Evolutionary conservation across 2,797 vertebrate genomes (phyloP).

Genomic region (Linurgus olivaceus): DNA sequence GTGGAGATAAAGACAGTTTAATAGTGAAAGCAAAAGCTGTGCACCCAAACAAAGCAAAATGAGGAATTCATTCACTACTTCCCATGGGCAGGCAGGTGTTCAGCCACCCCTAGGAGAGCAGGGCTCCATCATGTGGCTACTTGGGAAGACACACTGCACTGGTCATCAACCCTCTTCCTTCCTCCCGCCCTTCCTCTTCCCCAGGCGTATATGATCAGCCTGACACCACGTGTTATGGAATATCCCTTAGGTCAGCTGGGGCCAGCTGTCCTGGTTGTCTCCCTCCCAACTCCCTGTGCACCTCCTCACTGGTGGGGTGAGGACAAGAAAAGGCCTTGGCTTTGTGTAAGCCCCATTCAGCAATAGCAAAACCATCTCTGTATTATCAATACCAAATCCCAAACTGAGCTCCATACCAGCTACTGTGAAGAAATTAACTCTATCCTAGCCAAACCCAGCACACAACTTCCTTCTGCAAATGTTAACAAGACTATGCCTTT

Average conservation of each 20-base stretch:
- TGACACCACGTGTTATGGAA: fast-evolving
- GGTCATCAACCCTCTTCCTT: not conserved
- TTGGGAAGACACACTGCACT: not conserved
- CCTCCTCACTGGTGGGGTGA: not conserved
- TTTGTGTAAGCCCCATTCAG: not conserved
- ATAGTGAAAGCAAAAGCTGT: not conserved
- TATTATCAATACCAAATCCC: not conserved
- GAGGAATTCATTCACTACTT: not conserved
- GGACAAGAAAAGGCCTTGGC: not conserved
- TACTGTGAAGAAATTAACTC: not conserved
- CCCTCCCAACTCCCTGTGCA: too few species aligned
- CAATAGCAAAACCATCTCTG: not conserved
- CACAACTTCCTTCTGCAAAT: not conserved
- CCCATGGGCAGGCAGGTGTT: not conserved
- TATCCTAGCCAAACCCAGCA: not conserved
- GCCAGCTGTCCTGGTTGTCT: not conserved
- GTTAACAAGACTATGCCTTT: not conserved
- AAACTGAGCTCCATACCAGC: not conserved
- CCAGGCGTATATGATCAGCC: not conserved
- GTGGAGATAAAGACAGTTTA: not conserved
- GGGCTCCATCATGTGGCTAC: not conserved
- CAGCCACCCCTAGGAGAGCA: not conserved
- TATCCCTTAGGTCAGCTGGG: not conserved
- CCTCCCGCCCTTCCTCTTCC: not conserved
- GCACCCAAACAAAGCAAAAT: not conserved